A percentile compares a stretch with the other conserved stretches of the same genome.
These are phyloP conservation scores for Drosophila kikkawai DNA, from an alignment of 1,140 invertebrate genomes.

Conservation along the genomic window DNA sequence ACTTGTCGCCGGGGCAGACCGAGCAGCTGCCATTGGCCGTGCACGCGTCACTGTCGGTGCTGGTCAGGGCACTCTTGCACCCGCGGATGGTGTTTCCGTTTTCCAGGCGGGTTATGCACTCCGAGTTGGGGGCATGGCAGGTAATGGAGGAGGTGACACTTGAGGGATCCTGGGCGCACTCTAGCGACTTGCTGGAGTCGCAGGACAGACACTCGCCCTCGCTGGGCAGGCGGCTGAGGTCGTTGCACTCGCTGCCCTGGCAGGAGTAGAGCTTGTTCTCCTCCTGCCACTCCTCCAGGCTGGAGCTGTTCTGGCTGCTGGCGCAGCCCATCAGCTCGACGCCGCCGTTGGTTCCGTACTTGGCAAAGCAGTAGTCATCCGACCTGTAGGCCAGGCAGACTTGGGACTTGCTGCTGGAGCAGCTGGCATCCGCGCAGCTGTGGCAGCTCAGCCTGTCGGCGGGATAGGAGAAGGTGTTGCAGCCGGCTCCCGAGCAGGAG, in stretches of 20 bases:
- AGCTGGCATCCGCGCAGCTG: slow-evolving; percentile 47
- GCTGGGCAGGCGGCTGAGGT: slow-evolving; percentile 37
- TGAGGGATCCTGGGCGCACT: slow-evolving; percentile 66
- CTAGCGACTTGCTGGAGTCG: slow-evolving; percentile 61
- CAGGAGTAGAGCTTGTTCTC: slow-evolving; percentile 61
- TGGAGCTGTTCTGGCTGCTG: slow-evolving; percentile 56
- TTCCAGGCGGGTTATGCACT: slow-evolving; percentile 60
- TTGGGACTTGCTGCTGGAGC: slow-evolving; percentile 42
- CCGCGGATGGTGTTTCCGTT: slow-evolving; percentile 67
- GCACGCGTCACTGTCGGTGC: slow-evolving; percentile 46
- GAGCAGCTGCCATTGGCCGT: slow-evolving; percentile 60
- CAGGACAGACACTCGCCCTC: slow-evolving; percentile 60
- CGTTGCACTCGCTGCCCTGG: slow-evolving; percentile 61
- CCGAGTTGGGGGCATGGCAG: slow-evolving; percentile 50
- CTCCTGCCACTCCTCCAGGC: slow-evolving; percentile 59
- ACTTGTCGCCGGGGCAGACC: slow-evolving; percentile 61
- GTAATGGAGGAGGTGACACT: slow-evolving; percentile 16
- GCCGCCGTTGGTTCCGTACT: slow-evolving; percentile 50
- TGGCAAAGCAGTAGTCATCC: slow-evolving; percentile 74
- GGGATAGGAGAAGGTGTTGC: slow-evolving; percentile 73
- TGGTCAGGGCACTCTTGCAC: slow-evolving; percentile 49
- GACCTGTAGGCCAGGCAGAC: slow-evolving; percentile 44
- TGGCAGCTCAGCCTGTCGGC: slow-evolving; percentile 66
- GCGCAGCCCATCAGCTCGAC: slow-evolving; percentile 69
- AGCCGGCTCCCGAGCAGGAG: slow-evolving; percentile 42